Percentiles rank a stretch among this genome's conserved stretches.
These are phyloP conservation scores for Cochlearius cochlearius DNA, from an alignment of 2,113 vertebrate species.

Conservation along the genomic window DNA sequence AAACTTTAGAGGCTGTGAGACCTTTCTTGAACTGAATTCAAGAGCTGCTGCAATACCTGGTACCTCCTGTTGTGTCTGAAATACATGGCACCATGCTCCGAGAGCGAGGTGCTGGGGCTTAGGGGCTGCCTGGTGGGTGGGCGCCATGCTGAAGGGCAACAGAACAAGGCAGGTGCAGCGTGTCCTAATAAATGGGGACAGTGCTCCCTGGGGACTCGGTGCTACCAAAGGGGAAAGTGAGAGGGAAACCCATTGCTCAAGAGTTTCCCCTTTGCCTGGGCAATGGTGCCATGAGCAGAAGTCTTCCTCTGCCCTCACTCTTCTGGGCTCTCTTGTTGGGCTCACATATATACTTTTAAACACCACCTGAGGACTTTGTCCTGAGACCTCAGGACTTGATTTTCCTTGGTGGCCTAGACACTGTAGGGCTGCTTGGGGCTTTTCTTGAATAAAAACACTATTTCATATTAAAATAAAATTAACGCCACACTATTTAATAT, in stretches of 20 bases:
- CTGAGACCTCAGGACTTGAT: neutral
- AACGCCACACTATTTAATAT: neutral
- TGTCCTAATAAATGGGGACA: neutral
- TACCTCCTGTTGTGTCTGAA: neutral
- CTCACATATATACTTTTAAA: fast-evolving
- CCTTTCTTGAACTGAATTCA: neutral
- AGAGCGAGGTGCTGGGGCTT: neutral
- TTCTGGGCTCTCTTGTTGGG: neutral
- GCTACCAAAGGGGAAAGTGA: neutral
- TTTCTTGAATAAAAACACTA: neutral
- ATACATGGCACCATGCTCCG: too few relatives aligned
- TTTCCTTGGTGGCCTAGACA: neutral
- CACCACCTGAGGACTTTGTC: neutral
- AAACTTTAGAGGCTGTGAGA: neutral
- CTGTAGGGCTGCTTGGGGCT: fast-evolving
- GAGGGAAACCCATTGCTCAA: neutral
- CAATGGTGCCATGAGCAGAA: neutral
- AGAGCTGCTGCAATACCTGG: neutral
- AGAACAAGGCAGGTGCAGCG: neutral
- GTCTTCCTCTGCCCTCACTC: too few relatives aligned
- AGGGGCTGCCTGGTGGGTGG: too few relatives aligned
- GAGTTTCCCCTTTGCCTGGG: neutral
- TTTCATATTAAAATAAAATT: neutral
- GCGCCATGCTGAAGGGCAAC: neutral
- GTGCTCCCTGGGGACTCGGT: neutral